phyloP scores from a whole-genome alignment of 35 echinoderm and acorn worm species.

The Holothuria glaberrima region DNA sequence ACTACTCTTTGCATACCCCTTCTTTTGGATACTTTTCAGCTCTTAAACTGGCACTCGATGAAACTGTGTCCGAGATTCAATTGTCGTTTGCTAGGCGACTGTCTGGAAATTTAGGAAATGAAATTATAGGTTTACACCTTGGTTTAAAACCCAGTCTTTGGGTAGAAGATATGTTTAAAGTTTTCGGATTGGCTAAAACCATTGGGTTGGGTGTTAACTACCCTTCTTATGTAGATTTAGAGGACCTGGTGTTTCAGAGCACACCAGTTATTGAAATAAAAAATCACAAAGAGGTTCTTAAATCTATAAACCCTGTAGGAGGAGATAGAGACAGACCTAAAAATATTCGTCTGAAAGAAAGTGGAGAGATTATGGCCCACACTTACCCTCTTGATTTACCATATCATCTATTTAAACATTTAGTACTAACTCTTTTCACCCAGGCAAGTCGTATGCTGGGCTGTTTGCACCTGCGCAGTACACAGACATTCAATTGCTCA shows the following conservation, averaged over 20 bases:
- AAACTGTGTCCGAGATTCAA: neutral
- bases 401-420: neutral
- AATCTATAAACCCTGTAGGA: neutral
- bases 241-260: neutral
- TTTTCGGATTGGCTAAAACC: neutral
- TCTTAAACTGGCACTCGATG: neutral
- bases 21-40: neutral
- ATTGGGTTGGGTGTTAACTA: neutral
- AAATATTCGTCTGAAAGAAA: neutral
- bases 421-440: neutral
- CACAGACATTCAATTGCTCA: neutral
- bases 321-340: neutral
- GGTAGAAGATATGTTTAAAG: neutral
- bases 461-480: neutral
- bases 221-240: constrained; percentile 7
- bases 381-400: constrained; percentile 14
- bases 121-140: neutral
- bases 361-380: too few species aligned
- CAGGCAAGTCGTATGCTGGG: neutral
- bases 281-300: neutral
- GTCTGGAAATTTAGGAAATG: neutral
- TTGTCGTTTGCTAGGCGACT: neutral
- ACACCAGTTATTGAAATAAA: neutral
- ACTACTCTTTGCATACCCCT: neutral
- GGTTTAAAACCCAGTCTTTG: neutral